Evolutionary conservation across 2,113 vertebrate genomes (phyloP), one percentile per base, ranked within the genome.

Genomic region (Acanthochromis polyacanthus): DNA sequence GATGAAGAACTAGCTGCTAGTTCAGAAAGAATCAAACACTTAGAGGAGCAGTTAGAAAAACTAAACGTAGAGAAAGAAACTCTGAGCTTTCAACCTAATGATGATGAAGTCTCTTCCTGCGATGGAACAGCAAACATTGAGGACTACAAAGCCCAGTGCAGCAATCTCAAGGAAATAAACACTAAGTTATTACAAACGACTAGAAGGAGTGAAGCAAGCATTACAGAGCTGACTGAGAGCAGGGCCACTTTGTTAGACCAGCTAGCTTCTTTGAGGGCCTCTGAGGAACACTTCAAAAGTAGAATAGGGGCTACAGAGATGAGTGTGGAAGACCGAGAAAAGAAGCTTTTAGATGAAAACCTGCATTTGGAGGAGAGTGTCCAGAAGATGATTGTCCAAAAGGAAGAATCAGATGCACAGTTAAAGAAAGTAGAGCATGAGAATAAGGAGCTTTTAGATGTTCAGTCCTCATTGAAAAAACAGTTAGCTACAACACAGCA

Each of bases 1-100:
- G 95, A 96, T 74, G 78, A 90, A 20, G 95, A 83, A 51, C 84
- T 97, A 65, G 80, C 93, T 5, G 87, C 91, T 59, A 92, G 93
- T 79, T 95, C 88, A 85, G 95, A 95, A 85, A 95, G 85, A 19
- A 92, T 96, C 66, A 81, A 85, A 9, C 91, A 90, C 73, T 90
- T 97, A 43, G 95, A 97, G 88, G 94, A 96, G 71, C 91, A 94
- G 88, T 87, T 93, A 52, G 81, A n/a, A 68, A 95, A 93, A 82
- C 89, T 97, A 36, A 72, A 90, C 15, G 77, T 71, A 16, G 95
- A 96, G 69, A 95, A 83, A 15, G 94, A 94, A 67, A 86, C 55
- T 63, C 89, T 96, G 0, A 53, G 28, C 56, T 86, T 92, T 70
- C 92, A 78, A 71, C 56, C 93, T 30, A 84, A 87, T 72, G 78